phyloP scores from a whole-genome alignment of 2,888 invertebrate species.

The Athalia cordata region DNA sequence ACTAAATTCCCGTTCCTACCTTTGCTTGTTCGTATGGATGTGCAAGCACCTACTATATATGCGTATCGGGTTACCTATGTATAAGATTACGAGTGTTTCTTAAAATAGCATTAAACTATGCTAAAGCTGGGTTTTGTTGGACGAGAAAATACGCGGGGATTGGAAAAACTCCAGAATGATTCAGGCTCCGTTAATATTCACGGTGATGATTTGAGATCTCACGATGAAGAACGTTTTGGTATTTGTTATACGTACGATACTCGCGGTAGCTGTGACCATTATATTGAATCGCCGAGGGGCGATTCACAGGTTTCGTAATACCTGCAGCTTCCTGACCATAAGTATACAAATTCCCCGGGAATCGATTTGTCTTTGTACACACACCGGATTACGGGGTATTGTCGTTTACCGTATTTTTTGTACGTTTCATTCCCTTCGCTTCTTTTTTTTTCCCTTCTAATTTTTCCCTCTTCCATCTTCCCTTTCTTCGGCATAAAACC shows the following conservation, averaged over 20 bases:
- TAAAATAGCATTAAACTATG: slow-evolving; percentile 27
- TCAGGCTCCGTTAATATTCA: slow-evolving; percentile 19
- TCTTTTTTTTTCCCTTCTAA: neutral
- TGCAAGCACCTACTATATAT: no score
- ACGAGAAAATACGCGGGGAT: slow-evolving; percentile 19
- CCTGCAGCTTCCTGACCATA: neutral
- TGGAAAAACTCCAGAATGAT: slow-evolving; percentile 43
- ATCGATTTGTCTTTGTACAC: neutral
- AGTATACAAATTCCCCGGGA: neutral
- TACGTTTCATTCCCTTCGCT: neutral
- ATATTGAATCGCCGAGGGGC: no score
- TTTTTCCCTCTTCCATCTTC: neutral
- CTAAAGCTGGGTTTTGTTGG: slow-evolving; percentile 23
- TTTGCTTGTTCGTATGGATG: neutral
- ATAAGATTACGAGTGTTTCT: slow-evolving; percentile 28
- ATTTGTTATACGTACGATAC: neutral
- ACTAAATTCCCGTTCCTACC: slow-evolving; percentile 25
- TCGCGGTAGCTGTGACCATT: no score
- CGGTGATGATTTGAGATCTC: slow-evolving; percentile 12
- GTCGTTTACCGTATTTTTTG: neutral
- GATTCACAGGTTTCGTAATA: neutral
- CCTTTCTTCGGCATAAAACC: neutral
- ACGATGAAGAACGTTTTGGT: neutral
- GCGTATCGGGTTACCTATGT: slow-evolving; percentile 13
- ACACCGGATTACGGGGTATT: neutral